Evolutionary conservation across 2,888 invertebrate genomes (phyloP).

Genomic region (Drosophila nigritarsus): DNA sequence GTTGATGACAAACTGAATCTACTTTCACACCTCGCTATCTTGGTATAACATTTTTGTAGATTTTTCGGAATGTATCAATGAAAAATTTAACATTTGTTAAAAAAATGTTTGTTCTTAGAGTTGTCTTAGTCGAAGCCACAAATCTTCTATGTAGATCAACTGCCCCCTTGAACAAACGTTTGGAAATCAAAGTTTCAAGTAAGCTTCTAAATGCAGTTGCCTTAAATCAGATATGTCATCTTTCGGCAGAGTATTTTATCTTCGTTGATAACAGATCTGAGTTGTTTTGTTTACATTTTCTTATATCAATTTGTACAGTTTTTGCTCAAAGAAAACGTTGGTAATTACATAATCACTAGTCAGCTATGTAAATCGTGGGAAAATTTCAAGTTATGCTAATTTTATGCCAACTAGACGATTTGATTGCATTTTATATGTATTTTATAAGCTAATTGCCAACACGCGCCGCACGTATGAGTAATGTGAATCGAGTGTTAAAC

Average conservation of each 20-base stretch:
- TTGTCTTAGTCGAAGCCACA: background rate
- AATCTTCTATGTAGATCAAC: background rate
- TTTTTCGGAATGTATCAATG: background rate
- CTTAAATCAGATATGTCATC: background rate
- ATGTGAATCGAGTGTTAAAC: conserved; percentile 32
- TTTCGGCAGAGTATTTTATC: conserved; percentile 5
- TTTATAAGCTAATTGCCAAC: conserved; percentile 60
- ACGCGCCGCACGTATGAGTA: conserved; percentile 71
- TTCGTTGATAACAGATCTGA: background rate
- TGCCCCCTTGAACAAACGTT: background rate
- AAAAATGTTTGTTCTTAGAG: background rate
- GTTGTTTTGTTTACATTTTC: conserved; percentile 42
- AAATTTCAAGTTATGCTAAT: conserved; percentile 67
- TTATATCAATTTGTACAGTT: conserved; percentile 25
- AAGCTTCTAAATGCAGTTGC: background rate
- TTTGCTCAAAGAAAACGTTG: conserved; percentile 22
- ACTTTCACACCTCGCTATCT: background rate
- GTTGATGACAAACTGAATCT: background rate
- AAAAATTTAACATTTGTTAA: background rate
- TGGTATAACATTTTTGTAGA: background rate
- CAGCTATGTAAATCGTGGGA: conserved; percentile 64
- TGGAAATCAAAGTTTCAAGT: background rate
- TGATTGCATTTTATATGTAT: conserved; percentile 24
- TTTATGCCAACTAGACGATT: conserved; percentile 50
- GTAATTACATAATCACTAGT: conserved; percentile 23